Base-by-base conservation (phyloP, 2,113 vertebrate species). In the Zeus faber region DNA sequence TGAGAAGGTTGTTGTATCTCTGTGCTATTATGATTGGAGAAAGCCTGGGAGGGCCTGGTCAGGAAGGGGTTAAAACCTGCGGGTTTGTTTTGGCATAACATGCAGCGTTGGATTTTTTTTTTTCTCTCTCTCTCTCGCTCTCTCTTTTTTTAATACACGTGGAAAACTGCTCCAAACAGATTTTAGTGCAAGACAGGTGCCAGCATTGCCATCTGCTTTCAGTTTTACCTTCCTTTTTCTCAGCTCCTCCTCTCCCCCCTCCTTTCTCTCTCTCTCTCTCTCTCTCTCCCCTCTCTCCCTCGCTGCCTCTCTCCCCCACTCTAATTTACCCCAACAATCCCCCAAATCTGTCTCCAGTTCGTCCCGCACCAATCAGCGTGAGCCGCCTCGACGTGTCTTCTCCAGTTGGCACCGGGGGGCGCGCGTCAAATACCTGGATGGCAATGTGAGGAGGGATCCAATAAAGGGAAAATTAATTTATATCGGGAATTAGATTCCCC, bases 181-280 rank as follows among this genome's bases (percentile, higher is more conserved):
- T 88, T 88, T 88, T 53, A 76, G 81, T 74, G 75, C 62, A 63
- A 85, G 82, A 84, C 86, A 85, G 86, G 83, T 89, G 89, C 90
- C 90, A 91, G 79, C 75, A 80, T 65, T 64, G 84, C 89, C 90
- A 91, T 91, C 89, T 91, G 90, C 84, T 91, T 90, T 83, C 80
- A 80, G 77, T 89, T 88, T 85, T 73, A 81, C 80, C 81, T 82
- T 82, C 85, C 73, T 76, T 67, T 57, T 79, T 71, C 72, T 67
- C 69, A 64, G 70, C 71, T 81, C 60, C 53, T 66, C 52, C 52
- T 46, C 49, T 56, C n/a, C n/a, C n/a, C n/a, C n/a, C n/a, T n/a
- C n/a, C n/a, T n/a, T n/a, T n/a, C n/a, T n/a, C n/a, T n/a, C n/a
- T n/a, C n/a, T n/a, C n/a, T n/a, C n/a, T n/a, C n/a, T n/a, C n/a